These are phyloP conservation scores for Lucilia sericata DNA, from an alignment of 1,140 invertebrate genomes.

Conservation along the genomic window DNA sequence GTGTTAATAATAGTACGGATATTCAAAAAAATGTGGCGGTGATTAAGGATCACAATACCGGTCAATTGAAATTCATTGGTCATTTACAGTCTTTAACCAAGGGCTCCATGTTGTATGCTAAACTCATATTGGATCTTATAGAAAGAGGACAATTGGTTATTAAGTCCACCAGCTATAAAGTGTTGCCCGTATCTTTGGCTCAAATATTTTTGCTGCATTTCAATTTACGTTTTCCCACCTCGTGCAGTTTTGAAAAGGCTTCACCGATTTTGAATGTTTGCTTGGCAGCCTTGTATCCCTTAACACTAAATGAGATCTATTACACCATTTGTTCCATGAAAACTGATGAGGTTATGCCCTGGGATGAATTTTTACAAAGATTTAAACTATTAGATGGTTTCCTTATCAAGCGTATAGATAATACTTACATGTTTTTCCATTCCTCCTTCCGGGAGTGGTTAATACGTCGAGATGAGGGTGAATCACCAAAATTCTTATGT, in stretches of 20 bases:
- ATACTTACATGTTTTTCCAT: conserved; percentile 97
- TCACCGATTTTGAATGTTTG: conserved; percentile 88
- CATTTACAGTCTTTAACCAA: conserved; percentile 85
- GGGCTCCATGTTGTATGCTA: conserved; percentile 92
- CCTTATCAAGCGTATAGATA: conserved; percentile 88
- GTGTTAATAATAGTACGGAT: conserved; percentile 81
- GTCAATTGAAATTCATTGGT: conserved; percentile 80
- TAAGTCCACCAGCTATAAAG: conserved; percentile 93
- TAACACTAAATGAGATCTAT: conserved; percentile 92
- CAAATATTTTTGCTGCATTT: conserved; percentile 95
- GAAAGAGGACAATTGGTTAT: conserved; percentile 93
- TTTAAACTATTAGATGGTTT: conserved; percentile 88
- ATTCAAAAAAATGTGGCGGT: conserved; percentile 87
- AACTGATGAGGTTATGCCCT: conserved; percentile 74
- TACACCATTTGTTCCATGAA: conserved; percentile 91
- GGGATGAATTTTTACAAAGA: conserved; percentile 89
- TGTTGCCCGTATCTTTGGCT: conserved; percentile 89
- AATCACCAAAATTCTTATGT: conserved; percentile 91
- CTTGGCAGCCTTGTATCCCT: conserved; percentile 88
- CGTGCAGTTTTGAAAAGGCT: conserved; percentile 90
- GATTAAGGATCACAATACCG: conserved; percentile 66
- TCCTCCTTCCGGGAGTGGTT: conserved; percentile 97
- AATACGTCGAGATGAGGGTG: conserved; percentile 88
- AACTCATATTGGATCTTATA: conserved; percentile 93
- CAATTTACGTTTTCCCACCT: conserved; percentile 91